Evolutionary conservation across 2,113 vertebrate genomes (phyloP).

Genomic region (Cheirogaleus medius): DNA sequence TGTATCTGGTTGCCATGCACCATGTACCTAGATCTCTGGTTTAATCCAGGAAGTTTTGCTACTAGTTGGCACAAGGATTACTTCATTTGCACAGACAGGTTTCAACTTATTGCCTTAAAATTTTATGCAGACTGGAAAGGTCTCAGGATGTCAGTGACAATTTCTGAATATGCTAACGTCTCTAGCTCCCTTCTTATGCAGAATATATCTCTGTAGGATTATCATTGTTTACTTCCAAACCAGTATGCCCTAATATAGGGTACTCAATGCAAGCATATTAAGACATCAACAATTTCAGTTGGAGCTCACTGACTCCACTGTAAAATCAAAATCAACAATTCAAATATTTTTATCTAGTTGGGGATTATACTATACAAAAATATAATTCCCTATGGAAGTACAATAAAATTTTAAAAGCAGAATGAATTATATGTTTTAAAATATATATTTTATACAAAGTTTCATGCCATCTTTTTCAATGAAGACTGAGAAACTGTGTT

Average conservation of each 20-base stretch:
- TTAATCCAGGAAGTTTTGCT: neutral
- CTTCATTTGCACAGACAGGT: neutral
- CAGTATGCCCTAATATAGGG: neutral
- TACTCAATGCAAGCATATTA: neutral
- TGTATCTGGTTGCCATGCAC: neutral
- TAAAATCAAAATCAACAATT: slow-evolving; percentile 41
- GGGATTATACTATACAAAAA: neutral
- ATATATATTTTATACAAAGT: neutral
- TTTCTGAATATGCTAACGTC: neutral
- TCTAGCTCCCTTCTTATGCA: neutral
- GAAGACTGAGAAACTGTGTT: neutral
- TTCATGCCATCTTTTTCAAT: neutral
- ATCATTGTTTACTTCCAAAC: neutral
- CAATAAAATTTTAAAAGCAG: neutral
- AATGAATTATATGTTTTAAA: neutral
- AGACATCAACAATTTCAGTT: neutral
- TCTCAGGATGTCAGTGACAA: neutral
- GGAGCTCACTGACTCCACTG: neutral
- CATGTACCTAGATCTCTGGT: neutral
- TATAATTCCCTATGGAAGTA: neutral
- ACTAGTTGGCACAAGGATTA: neutral
- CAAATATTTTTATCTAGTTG: neutral
- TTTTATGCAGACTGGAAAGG: neutral
- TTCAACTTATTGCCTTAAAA: slow-evolving; percentile 10
- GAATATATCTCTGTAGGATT: slow-evolving; percentile 2